phyloP scores from a whole-genome alignment of 2,113 vertebrate species.

The Amphiprion ocellaris region DNA sequence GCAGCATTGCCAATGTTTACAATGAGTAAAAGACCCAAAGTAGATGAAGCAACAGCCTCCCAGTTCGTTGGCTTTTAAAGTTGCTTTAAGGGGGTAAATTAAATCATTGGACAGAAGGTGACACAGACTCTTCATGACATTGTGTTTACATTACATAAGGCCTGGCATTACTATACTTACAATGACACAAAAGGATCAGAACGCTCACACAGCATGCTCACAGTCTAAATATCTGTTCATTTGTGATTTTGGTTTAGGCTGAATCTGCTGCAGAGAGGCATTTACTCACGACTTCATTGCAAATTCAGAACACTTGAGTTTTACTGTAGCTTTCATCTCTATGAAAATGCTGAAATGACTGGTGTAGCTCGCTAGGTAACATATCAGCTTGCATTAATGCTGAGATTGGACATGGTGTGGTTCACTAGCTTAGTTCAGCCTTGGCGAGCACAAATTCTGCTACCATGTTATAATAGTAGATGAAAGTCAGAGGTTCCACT shows the following conservation, averaged over 20 bases:
- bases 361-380: constrained; percentile 61
- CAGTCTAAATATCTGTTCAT: constrained; percentile 26
- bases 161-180: background rate
- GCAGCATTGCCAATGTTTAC: background rate
- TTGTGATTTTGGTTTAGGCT: constrained; percentile 28
- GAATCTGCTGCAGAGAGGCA: constrained; percentile 20
- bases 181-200: constrained; percentile 40
- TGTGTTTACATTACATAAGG: constrained; percentile 17
- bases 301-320: constrained; percentile 67
- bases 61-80: background rate
- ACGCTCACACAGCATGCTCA: constrained; percentile 7
- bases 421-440: constrained; percentile 74
- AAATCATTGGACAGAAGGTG: background rate
- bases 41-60: constrained; percentile 4
- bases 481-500: constrained; percentile 73
- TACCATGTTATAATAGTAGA: constrained; percentile 66
- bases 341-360: constrained; percentile 71
- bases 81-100: background rate
- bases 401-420: constrained; percentile 74
- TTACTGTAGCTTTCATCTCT: constrained; percentile 72
- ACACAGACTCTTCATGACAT: background rate
- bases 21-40: background rate
- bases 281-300: constrained; percentile 54
- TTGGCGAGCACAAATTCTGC: constrained; percentile 69
- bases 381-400: constrained; percentile 72